phyloP scores from a whole-genome alignment of 2,888 invertebrate species.

The Ormyrus pomaceus region DNA sequence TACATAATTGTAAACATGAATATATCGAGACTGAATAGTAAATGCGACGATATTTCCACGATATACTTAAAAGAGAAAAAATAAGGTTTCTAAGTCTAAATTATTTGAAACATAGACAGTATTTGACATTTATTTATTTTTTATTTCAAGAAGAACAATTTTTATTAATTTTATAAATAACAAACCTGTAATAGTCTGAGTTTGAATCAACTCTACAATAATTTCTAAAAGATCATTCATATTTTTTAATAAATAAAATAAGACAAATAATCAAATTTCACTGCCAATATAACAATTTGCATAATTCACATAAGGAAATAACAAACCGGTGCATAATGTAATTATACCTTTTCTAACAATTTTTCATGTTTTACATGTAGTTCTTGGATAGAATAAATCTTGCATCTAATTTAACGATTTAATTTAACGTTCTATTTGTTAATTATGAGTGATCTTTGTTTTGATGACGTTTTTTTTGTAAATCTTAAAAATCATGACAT shows the following conservation, averaged over 20 bases:
- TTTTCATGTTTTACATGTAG: neutral
- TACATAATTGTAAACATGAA: constrained; percentile 38
- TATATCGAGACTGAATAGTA: constrained; percentile 42
- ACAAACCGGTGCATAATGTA: neutral
- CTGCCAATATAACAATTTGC: constrained; percentile 18
- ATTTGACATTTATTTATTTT: neutral
- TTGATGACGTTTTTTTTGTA: neutral
- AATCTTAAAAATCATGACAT: constrained; percentile 11
- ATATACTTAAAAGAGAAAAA: constrained; percentile 16
- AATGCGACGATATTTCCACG: constrained; percentile 22
- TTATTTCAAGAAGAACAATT: neutral
- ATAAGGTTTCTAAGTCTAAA: constrained; percentile 20
- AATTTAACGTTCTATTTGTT: neutral
- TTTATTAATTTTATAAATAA: constrained; percentile 9
- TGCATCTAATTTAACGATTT: neutral
- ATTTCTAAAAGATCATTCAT: neutral
- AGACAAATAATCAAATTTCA: constrained; percentile 22
- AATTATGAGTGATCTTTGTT: neutral
- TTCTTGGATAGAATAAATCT: neutral
- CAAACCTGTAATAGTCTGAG: neutral
- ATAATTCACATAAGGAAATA: neutral
- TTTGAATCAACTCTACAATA: neutral
- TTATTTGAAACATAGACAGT: constrained; percentile 6
- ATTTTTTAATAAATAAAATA: neutral
- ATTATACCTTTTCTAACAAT: neutral